These are phyloP conservation scores for Melinopterus prodromus DNA, from an alignment of 2,888 invertebrate species.

Conservation along the genomic window DNA sequence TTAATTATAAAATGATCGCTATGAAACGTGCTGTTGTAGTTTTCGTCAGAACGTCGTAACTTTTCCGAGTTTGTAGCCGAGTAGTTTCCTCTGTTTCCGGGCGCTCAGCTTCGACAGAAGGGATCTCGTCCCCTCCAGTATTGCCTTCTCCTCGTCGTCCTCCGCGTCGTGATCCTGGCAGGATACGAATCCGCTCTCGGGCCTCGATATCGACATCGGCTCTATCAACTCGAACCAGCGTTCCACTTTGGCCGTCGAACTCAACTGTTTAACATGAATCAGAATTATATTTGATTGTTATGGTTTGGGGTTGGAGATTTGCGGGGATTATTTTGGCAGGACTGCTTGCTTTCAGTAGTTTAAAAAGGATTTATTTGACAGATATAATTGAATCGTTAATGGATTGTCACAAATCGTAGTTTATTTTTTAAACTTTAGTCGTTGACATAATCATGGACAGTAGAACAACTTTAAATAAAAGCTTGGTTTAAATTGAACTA, in stretches of 20 bases:
- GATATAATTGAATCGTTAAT: not conserved
- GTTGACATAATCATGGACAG: no score
- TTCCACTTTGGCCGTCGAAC: constrained; percentile 80
- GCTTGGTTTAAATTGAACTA: no score
- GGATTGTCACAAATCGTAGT: no score
- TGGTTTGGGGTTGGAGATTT: not conserved
- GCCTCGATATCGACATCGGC: constrained; percentile 71
- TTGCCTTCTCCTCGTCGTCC: constrained; percentile 67
- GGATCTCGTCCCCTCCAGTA: constrained; percentile 72
- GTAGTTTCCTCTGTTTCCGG: constrained; percentile 74
- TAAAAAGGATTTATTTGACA: not conserved
- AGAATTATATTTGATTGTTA: not conserved
- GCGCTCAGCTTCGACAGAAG: constrained; percentile 74
- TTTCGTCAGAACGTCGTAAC: constrained; percentile 72
- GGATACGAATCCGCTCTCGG: constrained; percentile 81
- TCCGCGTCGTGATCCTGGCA: constrained; percentile 64
- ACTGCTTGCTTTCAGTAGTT: not conserved
- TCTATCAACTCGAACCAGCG: constrained; percentile 81
- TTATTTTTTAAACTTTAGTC: no score
- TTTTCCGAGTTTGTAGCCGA: constrained; percentile 74
- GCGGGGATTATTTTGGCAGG: not conserved
- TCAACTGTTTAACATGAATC: constrained; percentile 65
- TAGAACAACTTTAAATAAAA: no score
- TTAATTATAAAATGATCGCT: constrained; percentile 47
- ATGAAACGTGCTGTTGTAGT: constrained; percentile 29